A percentile compares a stretch with the other conserved stretches of the same genome.
These are phyloP conservation scores for Lasioglossum zephyrum DNA, from an alignment of 2,888 invertebrate genomes.

Conservation along the genomic window DNA sequence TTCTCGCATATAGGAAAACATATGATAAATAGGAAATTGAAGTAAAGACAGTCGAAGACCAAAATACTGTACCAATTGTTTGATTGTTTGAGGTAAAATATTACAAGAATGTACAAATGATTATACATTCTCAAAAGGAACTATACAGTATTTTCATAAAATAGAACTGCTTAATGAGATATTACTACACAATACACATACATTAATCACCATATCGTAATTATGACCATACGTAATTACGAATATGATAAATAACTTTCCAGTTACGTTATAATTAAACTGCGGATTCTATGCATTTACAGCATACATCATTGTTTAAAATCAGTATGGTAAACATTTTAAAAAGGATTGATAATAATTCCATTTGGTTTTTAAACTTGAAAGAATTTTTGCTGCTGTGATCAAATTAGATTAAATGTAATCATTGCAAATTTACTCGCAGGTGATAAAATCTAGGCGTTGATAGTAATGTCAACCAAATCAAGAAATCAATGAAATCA, in stretches of 20 bases:
- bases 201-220: neutral
- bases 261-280: neutral
- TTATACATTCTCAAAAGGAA: neutral
- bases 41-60: neutral
- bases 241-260: neutral
- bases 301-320: neutral
- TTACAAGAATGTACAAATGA: neutral
- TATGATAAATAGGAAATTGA: neutral
- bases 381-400: too few species aligned
- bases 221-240: neutral
- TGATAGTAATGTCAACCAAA: too few species aligned
- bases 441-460: too few species aligned
- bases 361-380: neutral
- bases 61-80: neutral
- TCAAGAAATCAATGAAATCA: too few species aligned
- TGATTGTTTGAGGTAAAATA: neutral
- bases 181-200: neutral
- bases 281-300: neutral
- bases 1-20: neutral
- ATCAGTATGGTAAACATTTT: neutral
- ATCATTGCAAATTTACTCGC: neutral
- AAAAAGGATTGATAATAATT: neutral
- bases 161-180: neutral
- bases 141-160: neutral
- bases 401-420: neutral